Conservation (phyloP, 1,140 invertebrate species). For the Camponotus pennsylvanicus region DNA sequence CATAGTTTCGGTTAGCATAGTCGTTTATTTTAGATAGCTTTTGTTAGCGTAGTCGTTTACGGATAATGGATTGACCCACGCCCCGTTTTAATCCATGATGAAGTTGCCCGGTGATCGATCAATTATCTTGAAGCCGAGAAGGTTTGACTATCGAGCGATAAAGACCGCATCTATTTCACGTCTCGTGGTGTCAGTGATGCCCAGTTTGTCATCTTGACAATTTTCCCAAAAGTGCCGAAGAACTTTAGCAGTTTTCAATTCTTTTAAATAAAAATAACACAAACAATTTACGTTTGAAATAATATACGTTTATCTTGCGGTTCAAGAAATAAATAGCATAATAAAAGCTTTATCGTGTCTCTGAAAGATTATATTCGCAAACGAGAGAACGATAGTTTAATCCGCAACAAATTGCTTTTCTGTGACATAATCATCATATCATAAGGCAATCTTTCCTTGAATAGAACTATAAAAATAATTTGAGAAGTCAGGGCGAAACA, state of each 20-base stretch:
- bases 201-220: not conserved
- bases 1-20: not conserved
- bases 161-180: conserved; percentile 35
- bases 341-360: not conserved
- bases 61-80: conserved; percentile 54
- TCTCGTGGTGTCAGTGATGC: not conserved
- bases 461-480: not conserved
- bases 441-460: not conserved
- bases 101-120: conserved; percentile 56
- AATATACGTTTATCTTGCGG: not conserved
- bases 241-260: not conserved
- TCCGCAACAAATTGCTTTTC: not conserved
- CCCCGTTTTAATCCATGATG: conserved; percentile 52
- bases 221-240: not conserved
- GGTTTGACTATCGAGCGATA: conserved; percentile 50
- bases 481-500: not conserved
- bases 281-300: not conserved
- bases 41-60: conserved; percentile 44
- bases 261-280: not conserved
- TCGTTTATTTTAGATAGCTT: conserved; percentile 32
- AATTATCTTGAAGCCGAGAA: conserved; percentile 45
- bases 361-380: not conserved
- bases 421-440: not conserved
- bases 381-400: not conserved
- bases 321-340: not conserved